These are phyloP conservation scores for Acronicta aceris DNA, from an alignment of 2,888 invertebrate genomes.

Conservation along the genomic window DNA sequence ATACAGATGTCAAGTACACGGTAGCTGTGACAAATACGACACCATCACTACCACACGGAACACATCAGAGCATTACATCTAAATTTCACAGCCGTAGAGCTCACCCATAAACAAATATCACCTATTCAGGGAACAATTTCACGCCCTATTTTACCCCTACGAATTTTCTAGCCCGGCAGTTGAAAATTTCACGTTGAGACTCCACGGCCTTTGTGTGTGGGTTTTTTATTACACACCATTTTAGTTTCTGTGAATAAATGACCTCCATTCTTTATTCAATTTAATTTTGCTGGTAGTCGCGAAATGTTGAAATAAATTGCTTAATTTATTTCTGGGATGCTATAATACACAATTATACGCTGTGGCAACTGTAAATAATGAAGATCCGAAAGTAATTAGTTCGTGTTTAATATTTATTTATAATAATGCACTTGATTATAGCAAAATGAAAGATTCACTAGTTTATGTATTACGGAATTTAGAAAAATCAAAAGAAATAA, in stretches of 20 bases:
- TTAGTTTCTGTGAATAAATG: slow-evolving; percentile 78
- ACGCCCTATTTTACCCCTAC: slow-evolving; percentile 85
- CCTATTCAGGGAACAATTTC: slow-evolving; percentile 83
- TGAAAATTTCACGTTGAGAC: slow-evolving; percentile 78
- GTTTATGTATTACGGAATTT: background rate
- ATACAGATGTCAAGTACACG: slow-evolving; percentile 59
- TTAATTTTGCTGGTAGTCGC: slow-evolving; percentile 65
- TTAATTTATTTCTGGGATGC: slow-evolving; percentile 27
- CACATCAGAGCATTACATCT: slow-evolving; percentile 73
- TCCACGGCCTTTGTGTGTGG: slow-evolving; percentile 73
- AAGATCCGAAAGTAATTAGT: slow-evolving; percentile 35
- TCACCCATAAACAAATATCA: slow-evolving; percentile 84
- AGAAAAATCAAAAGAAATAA: slow-evolving; percentile 5
- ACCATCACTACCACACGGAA: slow-evolving; percentile 66
- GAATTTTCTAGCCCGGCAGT: slow-evolving; percentile 78
- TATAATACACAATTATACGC: slow-evolving; percentile 30
- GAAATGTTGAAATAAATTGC: slow-evolving; percentile 55
- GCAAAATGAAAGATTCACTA: slow-evolving; percentile 18
- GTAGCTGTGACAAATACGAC: slow-evolving; percentile 71
- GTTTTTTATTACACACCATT: slow-evolving; percentile 79
- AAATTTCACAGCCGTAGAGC: slow-evolving; percentile 76
- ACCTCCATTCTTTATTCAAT: slow-evolving; percentile 78
- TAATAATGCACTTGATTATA: slow-evolving; percentile 22
- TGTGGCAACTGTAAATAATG: slow-evolving; percentile 30
- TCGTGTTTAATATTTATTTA: background rate